phyloP scores from a whole-genome alignment of 2,888 invertebrate species.

The Ormyrus labotus region DNA sequence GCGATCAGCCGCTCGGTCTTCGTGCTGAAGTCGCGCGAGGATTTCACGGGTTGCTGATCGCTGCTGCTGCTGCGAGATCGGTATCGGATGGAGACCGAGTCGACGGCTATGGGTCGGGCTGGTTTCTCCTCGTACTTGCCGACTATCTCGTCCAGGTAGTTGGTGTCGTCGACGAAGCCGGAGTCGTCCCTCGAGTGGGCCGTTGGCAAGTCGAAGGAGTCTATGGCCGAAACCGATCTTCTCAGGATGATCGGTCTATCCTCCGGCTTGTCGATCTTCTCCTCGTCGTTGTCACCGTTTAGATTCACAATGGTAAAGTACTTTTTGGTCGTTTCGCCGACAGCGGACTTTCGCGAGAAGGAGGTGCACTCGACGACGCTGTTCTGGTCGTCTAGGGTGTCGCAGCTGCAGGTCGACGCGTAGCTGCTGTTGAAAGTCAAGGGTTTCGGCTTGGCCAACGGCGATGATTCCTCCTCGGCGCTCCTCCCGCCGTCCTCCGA shows the following conservation, averaged over 20 bases:
- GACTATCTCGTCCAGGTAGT: constrained; percentile 33
- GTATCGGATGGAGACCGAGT: constrained; percentile 48
- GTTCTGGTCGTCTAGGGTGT: constrained; percentile 30
- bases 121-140: constrained; percentile 25
- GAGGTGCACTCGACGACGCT: constrained; percentile 44
- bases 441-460: constrained; percentile 13
- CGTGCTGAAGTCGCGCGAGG: constrained; percentile 57
- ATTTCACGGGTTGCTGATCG: constrained; percentile 7
- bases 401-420: constrained; percentile 31
- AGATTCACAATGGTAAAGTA: constrained; percentile 56
- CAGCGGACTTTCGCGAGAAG: constrained; percentile 12
- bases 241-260: constrained; percentile 10
- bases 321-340: constrained; percentile 32
- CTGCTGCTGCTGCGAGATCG: constrained; percentile 35
- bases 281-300: constrained; percentile 7
- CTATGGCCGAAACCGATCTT: constrained; percentile 36
- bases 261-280: constrained; percentile 32
- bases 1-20: constrained; percentile 64
- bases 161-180: constrained; percentile 53
- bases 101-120: constrained; percentile 24
- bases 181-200: constrained; percentile 59
- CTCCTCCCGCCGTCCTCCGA: background rate
- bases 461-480: background rate
- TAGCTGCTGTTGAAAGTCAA: constrained; percentile 13
- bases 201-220: constrained; percentile 42